These are phyloP conservation scores for Schizaphis graminum DNA, from an alignment of 2,888 invertebrate species.

Conservation along the genomic window DNA sequence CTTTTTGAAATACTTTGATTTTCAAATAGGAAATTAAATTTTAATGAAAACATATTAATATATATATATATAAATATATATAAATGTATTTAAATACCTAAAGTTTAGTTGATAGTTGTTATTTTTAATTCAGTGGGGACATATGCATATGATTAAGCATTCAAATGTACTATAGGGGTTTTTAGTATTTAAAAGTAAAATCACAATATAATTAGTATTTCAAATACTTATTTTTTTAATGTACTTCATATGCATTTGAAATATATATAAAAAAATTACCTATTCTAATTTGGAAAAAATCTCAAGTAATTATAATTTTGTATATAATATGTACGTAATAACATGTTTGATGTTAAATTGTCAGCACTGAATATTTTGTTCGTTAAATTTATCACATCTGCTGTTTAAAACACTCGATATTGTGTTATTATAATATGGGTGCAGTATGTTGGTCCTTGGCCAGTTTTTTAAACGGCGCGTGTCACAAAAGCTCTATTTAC, in stretches of 20 bases:
- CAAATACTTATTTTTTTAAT: not conserved
- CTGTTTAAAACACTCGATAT: not conserved
- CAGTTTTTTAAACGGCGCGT: not conserved
- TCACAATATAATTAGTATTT: not conserved
- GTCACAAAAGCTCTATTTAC: not conserved
- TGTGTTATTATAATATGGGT: not conserved
- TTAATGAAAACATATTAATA: not conserved
- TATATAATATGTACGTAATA: too few species aligned
- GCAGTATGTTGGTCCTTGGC: not conserved
- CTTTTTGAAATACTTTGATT: not conserved
- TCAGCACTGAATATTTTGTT: not conserved
- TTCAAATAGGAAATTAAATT: not conserved
- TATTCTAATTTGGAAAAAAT: not conserved
- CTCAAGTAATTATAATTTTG: too few species aligned
- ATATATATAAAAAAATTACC: not conserved
- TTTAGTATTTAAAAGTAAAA: not conserved
- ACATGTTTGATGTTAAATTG: not conserved
- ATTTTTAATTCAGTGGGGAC: not conserved
- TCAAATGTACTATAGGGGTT: not conserved
- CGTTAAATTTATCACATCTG: too few species aligned
- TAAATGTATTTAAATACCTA: not conserved
- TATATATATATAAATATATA: not conserved
- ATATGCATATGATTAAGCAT: not conserved
- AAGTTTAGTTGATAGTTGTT: not conserved
- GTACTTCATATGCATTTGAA: not conserved